These are phyloP conservation scores for Mormyrus proboscirostris DNA, from an alignment of 2,797 vertebrate species.

Conservation along the genomic window DNA sequence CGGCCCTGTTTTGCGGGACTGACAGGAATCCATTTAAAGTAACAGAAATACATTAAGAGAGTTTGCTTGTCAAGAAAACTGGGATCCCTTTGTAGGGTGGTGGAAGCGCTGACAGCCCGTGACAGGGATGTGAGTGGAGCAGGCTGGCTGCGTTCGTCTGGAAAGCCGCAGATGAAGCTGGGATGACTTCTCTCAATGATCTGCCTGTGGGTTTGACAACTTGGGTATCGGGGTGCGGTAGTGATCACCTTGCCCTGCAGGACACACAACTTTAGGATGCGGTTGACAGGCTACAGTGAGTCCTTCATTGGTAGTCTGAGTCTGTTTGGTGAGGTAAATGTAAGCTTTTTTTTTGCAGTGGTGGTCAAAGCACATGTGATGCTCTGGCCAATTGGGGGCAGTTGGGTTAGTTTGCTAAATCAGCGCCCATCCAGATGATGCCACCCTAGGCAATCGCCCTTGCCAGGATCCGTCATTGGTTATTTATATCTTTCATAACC, in stretches of 20 bases:
- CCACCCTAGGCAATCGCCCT: not conserved
- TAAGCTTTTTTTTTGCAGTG: not conserved
- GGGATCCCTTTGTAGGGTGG: not conserved
- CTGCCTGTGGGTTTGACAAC: not conserved
- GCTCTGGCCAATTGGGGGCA: not conserved
- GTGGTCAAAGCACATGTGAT: not conserved
- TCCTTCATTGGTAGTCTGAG: not conserved
- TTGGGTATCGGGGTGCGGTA: not conserved
- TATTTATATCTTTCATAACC: not conserved
- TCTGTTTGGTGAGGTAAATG: not conserved
- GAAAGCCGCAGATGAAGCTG: not conserved
- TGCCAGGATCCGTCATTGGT: not conserved
- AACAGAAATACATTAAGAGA: not conserved
- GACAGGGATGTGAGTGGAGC: not conserved
- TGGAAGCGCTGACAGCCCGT: not conserved
- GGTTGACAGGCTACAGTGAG: not conserved
- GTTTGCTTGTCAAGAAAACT: not conserved
- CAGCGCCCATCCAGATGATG: not conserved
- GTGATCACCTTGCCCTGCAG: not conserved
- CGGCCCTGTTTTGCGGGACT: not conserved
- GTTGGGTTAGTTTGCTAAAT: not conserved
- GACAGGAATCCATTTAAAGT: conserved; percentile 1
- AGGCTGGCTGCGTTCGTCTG: not conserved
- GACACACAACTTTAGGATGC: not conserved
- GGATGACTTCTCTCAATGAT: not conserved